Evolutionary conservation across 2,888 invertebrate species (phyloP).

Genomic region (Cataglyphis rosenhaueri): DNA sequence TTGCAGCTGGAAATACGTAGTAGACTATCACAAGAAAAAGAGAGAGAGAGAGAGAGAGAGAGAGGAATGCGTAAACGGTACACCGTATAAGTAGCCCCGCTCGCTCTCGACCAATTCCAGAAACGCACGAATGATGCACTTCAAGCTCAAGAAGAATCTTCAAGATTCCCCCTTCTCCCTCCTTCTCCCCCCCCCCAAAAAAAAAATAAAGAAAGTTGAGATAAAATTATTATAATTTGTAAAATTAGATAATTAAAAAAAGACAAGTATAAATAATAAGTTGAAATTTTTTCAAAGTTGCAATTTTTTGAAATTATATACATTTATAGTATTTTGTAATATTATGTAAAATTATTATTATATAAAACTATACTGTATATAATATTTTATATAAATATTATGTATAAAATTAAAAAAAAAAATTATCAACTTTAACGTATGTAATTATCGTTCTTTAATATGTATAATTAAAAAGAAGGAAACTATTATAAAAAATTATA

Average conservation of each 20-base stretch:
- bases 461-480: no score
- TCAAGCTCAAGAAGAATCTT: background rate
- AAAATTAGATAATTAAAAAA: background rate
- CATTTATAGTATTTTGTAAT: no score
- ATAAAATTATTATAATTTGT: background rate
- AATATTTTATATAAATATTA: no score
- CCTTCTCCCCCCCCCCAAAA: background rate
- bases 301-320: no score
- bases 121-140: constrained; percentile 10
- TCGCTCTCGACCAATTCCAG: constrained; percentile 38
- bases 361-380: no score
- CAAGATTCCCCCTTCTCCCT: background rate
- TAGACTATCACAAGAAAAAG: constrained; percentile 50
- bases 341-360: no score
- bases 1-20: constrained; percentile 61
- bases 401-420: background rate
- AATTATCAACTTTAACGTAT: background rate
- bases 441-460: background rate
- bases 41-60: no score
- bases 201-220: background rate
- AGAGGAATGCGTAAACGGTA: constrained; percentile 68
- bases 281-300: no score
- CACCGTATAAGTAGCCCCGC: constrained; percentile 57
- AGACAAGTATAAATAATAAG: no score
- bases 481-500: background rate